These are phyloP conservation scores for Dipodomys spectabilis DNA, from an alignment of 2,113 vertebrate species.

Conservation along the genomic window DNA sequence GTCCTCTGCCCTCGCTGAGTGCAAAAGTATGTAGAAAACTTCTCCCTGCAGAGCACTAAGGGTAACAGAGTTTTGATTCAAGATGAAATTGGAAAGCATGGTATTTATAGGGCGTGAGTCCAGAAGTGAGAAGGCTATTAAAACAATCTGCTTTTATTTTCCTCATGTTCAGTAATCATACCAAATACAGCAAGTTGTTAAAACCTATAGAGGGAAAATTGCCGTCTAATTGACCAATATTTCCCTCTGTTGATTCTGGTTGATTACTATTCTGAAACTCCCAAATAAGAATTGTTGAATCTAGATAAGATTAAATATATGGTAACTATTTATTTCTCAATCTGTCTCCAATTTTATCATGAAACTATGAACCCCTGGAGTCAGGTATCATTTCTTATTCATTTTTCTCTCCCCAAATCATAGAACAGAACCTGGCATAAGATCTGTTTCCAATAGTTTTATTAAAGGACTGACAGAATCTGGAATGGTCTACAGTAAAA, in stretches of 20 bases:
- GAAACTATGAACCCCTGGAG: neutral
- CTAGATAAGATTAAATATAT: conserved; percentile 2
- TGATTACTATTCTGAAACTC: neutral
- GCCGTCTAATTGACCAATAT: neutral
- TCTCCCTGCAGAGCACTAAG: neutral
- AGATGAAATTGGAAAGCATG: neutral
- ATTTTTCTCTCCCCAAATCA: neutral
- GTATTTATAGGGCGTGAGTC: neutral
- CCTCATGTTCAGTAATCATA: neutral
- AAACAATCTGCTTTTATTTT: neutral
- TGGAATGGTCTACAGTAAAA: neutral
- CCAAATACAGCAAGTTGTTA: neutral
- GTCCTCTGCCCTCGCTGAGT: neutral
- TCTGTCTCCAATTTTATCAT: neutral
- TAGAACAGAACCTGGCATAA: neutral
- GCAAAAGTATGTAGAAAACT: neutral
- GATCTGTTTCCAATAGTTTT: neutral
- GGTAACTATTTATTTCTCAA: neutral
- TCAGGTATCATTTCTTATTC: neutral
- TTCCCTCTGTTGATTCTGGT: neutral
- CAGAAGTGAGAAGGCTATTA: neutral
- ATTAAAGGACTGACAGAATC: neutral
- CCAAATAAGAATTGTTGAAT: neutral
- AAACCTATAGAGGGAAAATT: neutral
- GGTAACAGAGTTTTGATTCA: neutral